phyloP scores from a whole-genome alignment of 1,140 invertebrate species.

The Macrocentrus cingulum region DNA sequence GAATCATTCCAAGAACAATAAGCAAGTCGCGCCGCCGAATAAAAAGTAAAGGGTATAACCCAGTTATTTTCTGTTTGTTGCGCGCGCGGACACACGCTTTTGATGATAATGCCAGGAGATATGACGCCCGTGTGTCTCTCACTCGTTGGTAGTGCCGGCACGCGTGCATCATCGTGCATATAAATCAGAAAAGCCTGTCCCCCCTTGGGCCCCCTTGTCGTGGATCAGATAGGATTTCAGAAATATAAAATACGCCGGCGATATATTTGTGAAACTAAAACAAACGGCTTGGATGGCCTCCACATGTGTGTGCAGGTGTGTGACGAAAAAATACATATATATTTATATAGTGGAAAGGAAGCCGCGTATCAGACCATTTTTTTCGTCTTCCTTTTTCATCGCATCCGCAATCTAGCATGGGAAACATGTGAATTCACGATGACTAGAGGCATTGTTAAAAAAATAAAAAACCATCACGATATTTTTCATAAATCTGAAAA shows the following conservation, averaged over 20 bases:
- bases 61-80: slow-evolving; percentile 57
- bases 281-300: slow-evolving; percentile 31
- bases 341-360: not conserved
- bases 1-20: slow-evolving; percentile 62
- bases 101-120: slow-evolving; percentile 51
- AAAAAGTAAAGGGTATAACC: slow-evolving; percentile 54
- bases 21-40: slow-evolving; percentile 43
- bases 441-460: slow-evolving; percentile 25
- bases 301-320: slow-evolving; percentile 13
- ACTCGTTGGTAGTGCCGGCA: slow-evolving; percentile 55
- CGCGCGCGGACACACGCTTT: slow-evolving; percentile 8
- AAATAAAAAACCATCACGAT: slow-evolving; percentile 15
- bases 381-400: no score
- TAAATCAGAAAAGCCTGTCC: slow-evolving; percentile 49
- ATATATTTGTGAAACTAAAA: slow-evolving; percentile 43
- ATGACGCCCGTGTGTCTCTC: slow-evolving; percentile 38
- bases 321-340: not conserved
- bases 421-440: slow-evolving; percentile 25
- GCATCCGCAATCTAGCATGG: slow-evolving; percentile 14
- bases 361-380: no score
- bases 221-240: slow-evolving; percentile 58
- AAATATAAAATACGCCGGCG: slow-evolving; percentile 55
- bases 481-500: slow-evolving; percentile 12
- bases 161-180: slow-evolving; percentile 58
- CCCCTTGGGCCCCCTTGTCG: slow-evolving; percentile 12